Evolutionary conservation across 2,888 invertebrate species (phyloP), one percentile per base, ranked within the genome.

Genomic region (Cheilosia urbana): DNA sequence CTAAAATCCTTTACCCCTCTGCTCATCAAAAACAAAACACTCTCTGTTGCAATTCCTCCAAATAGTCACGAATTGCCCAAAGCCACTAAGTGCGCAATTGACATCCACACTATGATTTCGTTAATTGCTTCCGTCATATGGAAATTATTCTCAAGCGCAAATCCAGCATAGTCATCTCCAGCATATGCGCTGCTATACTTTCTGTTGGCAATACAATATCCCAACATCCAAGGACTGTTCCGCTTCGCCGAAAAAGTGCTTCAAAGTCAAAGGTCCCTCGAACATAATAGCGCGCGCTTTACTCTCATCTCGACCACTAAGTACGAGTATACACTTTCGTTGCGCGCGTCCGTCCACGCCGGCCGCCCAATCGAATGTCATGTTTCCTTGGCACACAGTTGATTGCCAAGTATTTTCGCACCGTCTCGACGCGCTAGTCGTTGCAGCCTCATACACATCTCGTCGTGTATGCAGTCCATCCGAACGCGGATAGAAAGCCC

Each of bases 121-220:
- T 81, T 77, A 85, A 85, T 85, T 85, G 81, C 81, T 85, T 85
- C 85, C 85, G 81, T 81, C 85, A 85, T 81, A 40, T 77, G 65
- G 40, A 85, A 85, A 80, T 80, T 60, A 77, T 76, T 85, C 77
- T 71, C 69, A 21, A 80, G 62, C 58, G 34, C 65, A 63, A 45
- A 60, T 76, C 49, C 30, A 72, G 65, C 63, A 55, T 30, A 68
- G 34, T 42, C 76, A 68, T 40, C 19, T 1, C 1, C 53, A 55
- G 51, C 51, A 47, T 19, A 27, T 51, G 15, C 34, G 40, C 24
- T 63, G 45, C 57, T 27, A 51, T 58, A 63, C 49, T 55, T 75
- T 34, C 62, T 15, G 11, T n/a, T 47, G 24, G 57, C 42, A 73
- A n/a, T n/a, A n/a, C 15, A 63, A 49, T 55, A 69, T 17, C 53